Percentiles rank a stretch among this genome's conserved stretches.
These are phyloP conservation scores for Microcebus tavaratra DNA, from an alignment of 2,113 vertebrate genomes.

Conservation along the genomic window DNA sequence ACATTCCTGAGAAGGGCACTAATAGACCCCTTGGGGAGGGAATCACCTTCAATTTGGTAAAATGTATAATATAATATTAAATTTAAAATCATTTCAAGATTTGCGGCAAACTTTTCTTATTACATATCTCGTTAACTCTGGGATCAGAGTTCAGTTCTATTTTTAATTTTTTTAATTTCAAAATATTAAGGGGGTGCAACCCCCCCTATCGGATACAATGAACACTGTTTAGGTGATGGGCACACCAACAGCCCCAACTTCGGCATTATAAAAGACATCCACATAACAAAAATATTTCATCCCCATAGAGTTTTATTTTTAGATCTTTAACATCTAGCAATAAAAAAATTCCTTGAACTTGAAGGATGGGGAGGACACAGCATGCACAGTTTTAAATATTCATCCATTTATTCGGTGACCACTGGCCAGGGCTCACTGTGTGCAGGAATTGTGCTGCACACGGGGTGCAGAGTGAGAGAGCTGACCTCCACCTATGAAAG, in stretches of 20 bases:
- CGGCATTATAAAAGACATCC: no score
- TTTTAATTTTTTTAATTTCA: no score
- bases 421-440: background rate
- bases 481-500: rapidly evolving
- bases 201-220: no score
- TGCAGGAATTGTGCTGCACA: background rate
- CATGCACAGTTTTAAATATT: background rate
- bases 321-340: background rate
- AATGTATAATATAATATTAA: background rate
- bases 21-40: background rate
- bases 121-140: no score
- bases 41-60: background rate
- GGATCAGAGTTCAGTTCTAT: no score
- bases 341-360: background rate
- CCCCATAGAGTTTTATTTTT: background rate
- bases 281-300: no score
- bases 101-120: no score
- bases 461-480: rapidly evolving
- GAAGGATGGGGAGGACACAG: background rate
- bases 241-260: no score
- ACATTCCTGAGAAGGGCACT: background rate
- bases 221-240: no score
- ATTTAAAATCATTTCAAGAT: no score
- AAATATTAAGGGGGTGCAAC: no score
- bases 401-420: background rate